Base-by-base conservation (phyloP, 2,113 vertebrate species). In the Tachysurus fulvidraco region DNA sequence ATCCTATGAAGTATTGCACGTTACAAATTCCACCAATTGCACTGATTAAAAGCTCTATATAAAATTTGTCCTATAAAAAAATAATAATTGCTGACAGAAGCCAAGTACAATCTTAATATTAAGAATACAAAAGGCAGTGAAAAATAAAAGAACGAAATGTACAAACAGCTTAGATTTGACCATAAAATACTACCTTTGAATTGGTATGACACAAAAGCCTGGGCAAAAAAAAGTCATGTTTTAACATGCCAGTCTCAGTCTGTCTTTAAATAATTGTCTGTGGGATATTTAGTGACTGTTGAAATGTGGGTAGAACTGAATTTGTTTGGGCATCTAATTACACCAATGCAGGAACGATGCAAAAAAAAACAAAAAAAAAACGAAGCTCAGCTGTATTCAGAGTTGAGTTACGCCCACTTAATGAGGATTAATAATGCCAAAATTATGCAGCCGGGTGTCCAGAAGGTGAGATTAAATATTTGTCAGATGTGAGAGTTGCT, bases 1-100 rank as follows among this genome's bases (percentile, higher is more conserved):
- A 41, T 90, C 89, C 91, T 93, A 93, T 85, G 94, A 93, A 93
- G 91, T 95, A 95, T 95, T 95, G 93, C 94, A 95, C 93, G 84
- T 91, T 88, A 93, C 86, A 92, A 89, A 91, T 90, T 86, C 81
- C 91, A 93, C 90, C 85, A 92, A 92, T 86, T 85, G 84, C 89
- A 71, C 84, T 83, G 90, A 92, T 94, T 93, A 88, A 92, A 85
- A 91, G 90, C 92, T 91, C 83, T 92, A 91, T 86, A 91, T 87
- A 87, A 92, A 84, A 88, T 85, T 89, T 85, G 81, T 80, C 79
- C 83, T 87, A 60, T 88, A 44, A 73, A 85, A 88, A 52, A 80
- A 65, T 85, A 85, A 84, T 73, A 83, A 85, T 84, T 90, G 30
- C 85, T 90, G 89, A 91, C 69, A 91, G 89, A 90, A 87, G 90